Conservation (phyloP, 2,888 invertebrate genomes). For the Cosmia trapezina region DNA sequence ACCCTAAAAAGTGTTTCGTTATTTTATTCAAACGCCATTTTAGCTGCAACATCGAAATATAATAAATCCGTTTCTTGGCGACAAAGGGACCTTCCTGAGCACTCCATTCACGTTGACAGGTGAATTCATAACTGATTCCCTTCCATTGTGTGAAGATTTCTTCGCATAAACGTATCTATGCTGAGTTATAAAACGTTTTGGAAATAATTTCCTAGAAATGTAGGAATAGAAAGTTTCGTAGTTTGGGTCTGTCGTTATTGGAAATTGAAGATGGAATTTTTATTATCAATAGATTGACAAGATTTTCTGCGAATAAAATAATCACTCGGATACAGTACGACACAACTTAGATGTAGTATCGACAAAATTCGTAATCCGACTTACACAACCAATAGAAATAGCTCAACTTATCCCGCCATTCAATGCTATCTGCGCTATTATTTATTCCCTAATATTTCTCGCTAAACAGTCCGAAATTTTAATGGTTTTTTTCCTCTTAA, state of each 20-base stretch:
- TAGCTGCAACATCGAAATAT: slow-evolving; percentile 62
- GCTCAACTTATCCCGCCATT: too few relatives aligned
- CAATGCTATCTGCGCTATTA: too few relatives aligned
- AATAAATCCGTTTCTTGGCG: slow-evolving; percentile 69
- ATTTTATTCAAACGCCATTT: slow-evolving; percentile 53
- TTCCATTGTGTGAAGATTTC: slow-evolving; percentile 66
- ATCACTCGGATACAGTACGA: neutral
- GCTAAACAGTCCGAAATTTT: too few relatives aligned
- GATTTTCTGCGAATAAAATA: neutral
- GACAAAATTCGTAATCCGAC: too few relatives aligned
- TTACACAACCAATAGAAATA: too few relatives aligned
- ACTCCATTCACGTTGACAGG: slow-evolving; percentile 68
- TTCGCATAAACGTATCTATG: slow-evolving; percentile 44
- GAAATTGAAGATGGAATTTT: neutral
- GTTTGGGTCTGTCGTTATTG: neutral
- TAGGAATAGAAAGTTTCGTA: slow-evolving; percentile 1
- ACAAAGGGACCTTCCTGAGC: slow-evolving; percentile 67
- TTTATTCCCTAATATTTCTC: too few relatives aligned
- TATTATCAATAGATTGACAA: neutral
- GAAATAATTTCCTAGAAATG: slow-evolving; percentile 27
- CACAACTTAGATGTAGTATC: too few relatives aligned
- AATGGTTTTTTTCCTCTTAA: too few relatives aligned
- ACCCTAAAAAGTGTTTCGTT: slow-evolving; percentile 44
- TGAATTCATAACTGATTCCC: slow-evolving; percentile 70
- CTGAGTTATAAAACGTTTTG: slow-evolving; percentile 38